Percentiles rank a stretch among this genome's conserved stretches.
These are phyloP conservation scores for Phaedon cochleariae DNA, from an alignment of 2,888 invertebrate species.

Conservation along the genomic window DNA sequence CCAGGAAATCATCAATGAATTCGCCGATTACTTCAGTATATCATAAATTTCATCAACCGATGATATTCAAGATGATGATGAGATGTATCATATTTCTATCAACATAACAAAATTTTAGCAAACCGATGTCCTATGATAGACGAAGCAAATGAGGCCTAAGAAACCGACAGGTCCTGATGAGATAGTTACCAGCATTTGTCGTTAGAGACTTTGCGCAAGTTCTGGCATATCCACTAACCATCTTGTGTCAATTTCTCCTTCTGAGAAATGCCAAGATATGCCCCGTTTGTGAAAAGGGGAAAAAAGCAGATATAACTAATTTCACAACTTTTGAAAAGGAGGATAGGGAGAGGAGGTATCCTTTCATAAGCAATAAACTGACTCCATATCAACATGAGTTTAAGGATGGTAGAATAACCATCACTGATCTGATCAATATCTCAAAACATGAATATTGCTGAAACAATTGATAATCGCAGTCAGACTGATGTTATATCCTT, in stretches of 20 bases:
- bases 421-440: too few species aligned
- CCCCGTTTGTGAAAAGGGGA: neutral
- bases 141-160: neutral
- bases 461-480: neutral
- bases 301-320: neutral
- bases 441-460: neutral
- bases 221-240: neutral
- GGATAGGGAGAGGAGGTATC: neutral
- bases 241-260: neutral
- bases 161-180: constrained; percentile 3
- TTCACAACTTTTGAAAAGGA: neutral
- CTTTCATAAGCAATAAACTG: neutral
- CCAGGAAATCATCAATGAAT: neutral
- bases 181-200: constrained; percentile 3
- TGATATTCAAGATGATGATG: too few species aligned
- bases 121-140: neutral
- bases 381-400: neutral
- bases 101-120: too few species aligned
- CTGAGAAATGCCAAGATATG: neutral
- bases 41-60: neutral
- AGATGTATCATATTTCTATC: too few species aligned
- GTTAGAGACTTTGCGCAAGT: neutral
- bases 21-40: neutral
- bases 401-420: neutral
- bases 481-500: neutral